Conservation (phyloP, 2,797 vertebrate genomes). For the Rhincodon typus region DNA sequence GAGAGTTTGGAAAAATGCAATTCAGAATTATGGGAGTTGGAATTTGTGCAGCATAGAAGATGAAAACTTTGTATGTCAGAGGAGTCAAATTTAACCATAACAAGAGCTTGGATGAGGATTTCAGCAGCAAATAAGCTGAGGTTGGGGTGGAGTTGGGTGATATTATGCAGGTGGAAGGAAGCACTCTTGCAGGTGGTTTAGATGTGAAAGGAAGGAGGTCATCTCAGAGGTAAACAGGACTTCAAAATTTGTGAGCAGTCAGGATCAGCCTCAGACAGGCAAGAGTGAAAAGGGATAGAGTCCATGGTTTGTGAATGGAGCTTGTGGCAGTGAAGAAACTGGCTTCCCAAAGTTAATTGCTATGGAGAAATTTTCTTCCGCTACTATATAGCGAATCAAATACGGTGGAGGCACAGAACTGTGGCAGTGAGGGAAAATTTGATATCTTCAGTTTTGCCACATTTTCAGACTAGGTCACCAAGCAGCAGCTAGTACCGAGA, state of each 20-base stretch:
- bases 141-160: background rate
- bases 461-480: background rate
- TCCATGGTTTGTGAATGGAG: background rate
- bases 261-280: background rate
- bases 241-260: background rate
- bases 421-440: background rate
- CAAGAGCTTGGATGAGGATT: background rate
- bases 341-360: background rate
- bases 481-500: background rate
- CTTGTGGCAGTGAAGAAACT: background rate
- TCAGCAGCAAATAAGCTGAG: background rate
- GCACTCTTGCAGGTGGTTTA: background rate
- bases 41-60: background rate
- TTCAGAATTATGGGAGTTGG: background rate
- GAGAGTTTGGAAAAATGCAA: background rate
- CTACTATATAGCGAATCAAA: background rate
- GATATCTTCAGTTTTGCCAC: background rate
- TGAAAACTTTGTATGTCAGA: no score
- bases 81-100: background rate
- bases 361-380: background rate
- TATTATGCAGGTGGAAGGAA: background rate
- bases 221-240: background rate
- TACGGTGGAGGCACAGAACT: background rate
- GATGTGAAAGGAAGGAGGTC: background rate
- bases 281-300: background rate